Evolutionary conservation across 2,797 vertebrate species (phyloP).

Genomic region (Hirundo rustica): DNA sequence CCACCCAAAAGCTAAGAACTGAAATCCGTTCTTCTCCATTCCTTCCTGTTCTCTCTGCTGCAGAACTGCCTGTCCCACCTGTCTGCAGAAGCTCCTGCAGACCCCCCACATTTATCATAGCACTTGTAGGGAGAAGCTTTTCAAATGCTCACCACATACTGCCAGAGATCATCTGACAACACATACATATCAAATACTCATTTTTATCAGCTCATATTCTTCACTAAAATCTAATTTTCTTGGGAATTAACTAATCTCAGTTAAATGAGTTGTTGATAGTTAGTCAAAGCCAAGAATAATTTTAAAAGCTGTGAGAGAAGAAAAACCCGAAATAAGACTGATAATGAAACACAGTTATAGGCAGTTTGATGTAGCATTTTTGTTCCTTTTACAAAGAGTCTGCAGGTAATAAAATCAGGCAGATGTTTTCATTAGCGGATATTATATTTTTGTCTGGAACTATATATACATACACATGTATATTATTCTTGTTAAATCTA

Average conservation of each 20-base stretch:
- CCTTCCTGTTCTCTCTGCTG: neutral
- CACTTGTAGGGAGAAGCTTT: fast-evolving
- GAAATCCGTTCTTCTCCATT: neutral
- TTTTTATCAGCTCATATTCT: neutral
- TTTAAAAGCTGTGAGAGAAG: neutral
- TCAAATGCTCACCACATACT: neutral
- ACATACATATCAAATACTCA: neutral
- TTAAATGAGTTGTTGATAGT: neutral
- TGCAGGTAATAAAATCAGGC: neutral
- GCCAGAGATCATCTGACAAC: neutral
- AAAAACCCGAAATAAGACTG: neutral
- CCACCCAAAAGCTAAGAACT: neutral
- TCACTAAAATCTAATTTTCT: neutral
- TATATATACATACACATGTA: neutral
- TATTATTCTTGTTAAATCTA: neutral
- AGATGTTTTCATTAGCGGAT: neutral
- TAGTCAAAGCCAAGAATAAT: neutral
- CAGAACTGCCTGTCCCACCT: neutral
- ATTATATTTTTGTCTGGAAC: neutral
- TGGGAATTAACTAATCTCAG: neutral
- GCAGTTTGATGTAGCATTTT: neutral
- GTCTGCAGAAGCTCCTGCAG: neutral
- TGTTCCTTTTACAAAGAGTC: neutral
- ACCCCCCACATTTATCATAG: neutral
- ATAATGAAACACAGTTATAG: neutral